A percentile compares a stretch with the other conserved stretches of the same genome.
phyloP scores from a whole-genome alignment of 2,888 invertebrate species.

The Prenolepis imparis region DNA sequence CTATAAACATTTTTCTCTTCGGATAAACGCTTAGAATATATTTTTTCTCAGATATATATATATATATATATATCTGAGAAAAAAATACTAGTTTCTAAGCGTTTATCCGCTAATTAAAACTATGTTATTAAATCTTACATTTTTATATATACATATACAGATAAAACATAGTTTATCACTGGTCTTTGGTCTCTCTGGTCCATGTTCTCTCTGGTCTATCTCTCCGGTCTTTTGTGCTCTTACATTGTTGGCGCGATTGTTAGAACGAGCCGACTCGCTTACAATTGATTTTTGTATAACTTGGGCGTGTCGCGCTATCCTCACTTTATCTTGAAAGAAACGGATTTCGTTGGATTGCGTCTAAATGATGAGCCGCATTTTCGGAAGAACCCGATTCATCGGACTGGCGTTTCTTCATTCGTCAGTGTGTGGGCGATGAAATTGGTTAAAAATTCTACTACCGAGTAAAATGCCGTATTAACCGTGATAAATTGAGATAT shows the following conservation, averaged over 20 bases:
- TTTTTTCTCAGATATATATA: neutral
- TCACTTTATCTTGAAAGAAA: constrained; percentile 61
- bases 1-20: neutral
- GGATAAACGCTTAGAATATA: neutral
- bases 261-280: constrained; percentile 59
- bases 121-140: too few species aligned
- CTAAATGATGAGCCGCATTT: constrained; percentile 71
- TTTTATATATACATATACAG: too few species aligned
- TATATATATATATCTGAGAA: neutral
- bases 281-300: constrained; percentile 68
- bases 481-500: constrained; percentile 43
- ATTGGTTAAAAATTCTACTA: constrained; percentile 36
- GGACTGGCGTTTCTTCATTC: neutral
- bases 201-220: too few species aligned
- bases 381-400: constrained; percentile 47
- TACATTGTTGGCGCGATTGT: constrained; percentile 64
- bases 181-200: too few species aligned
- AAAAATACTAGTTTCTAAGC: too few species aligned
- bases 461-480: constrained; percentile 25
- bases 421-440: constrained; percentile 27
- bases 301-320: constrained; percentile 51
- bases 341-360: constrained; percentile 69
- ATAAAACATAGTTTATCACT: too few species aligned
- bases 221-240: constrained; percentile 65
- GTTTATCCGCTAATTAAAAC: too few species aligned